These are phyloP conservation scores for Vulpes vulpes DNA, from an alignment of 2,113 vertebrate species.

Conservation along the genomic window DNA sequence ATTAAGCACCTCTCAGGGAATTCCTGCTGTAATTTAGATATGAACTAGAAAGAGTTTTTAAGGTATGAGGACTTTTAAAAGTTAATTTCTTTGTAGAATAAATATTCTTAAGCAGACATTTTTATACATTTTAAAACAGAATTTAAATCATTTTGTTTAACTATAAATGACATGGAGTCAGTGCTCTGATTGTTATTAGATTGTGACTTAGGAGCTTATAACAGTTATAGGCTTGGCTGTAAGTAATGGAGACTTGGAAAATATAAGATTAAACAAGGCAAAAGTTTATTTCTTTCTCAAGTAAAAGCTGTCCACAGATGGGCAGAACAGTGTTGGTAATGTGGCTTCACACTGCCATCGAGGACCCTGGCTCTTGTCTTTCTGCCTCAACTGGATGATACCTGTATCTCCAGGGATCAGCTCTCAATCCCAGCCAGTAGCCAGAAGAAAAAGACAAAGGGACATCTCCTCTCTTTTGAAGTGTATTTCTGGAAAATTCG, in stretches of 20 bases:
- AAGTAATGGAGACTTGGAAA: neutral
- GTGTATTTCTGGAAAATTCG: neutral
- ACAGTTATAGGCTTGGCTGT: neutral
- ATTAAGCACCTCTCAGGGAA: neutral
- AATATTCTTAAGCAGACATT: neutral
- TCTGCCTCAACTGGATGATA: neutral
- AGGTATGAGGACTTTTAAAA: neutral
- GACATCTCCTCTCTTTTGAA: neutral
- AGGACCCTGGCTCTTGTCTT: neutral
- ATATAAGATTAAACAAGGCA: neutral
- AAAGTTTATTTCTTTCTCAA: neutral
- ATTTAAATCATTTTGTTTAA: neutral
- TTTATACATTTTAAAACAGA: neutral
- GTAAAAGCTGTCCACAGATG: neutral
- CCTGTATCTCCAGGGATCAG: neutral
- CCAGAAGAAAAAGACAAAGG: neutral
- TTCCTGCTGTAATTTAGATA: neutral
- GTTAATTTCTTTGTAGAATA: neutral
- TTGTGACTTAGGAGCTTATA: neutral
- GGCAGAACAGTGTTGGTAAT: neutral
- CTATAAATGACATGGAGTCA: neutral
- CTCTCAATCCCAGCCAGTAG: neutral
- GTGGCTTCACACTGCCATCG: neutral
- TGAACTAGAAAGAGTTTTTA: neutral
- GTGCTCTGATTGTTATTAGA: neutral